A percentile compares a stretch with the other conserved stretches of the same genome.
phyloP scores from a whole-genome alignment of 2,797 vertebrate genomes.

The Bovichtus variegatus region DNA sequence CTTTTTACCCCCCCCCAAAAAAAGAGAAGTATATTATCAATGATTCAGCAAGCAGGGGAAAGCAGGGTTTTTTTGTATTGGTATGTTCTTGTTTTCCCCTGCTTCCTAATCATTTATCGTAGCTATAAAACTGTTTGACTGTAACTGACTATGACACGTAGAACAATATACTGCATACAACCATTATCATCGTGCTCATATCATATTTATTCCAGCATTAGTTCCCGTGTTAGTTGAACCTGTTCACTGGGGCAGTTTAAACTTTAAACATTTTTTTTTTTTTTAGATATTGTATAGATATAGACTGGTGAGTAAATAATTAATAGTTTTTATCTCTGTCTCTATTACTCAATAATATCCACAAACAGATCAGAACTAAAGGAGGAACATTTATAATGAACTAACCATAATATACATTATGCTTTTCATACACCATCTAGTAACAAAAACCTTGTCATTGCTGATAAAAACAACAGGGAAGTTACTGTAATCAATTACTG shows the following conservation, averaged over 20 bases:
- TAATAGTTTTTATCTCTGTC: neutral
- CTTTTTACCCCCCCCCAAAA: neutral
- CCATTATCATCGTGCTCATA: neutral
- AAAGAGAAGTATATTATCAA: neutral
- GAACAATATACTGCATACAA: neutral
- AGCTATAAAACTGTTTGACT: neutral
- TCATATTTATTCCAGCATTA: neutral
- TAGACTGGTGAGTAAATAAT: neutral
- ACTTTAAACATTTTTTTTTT: no score
- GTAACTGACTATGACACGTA: neutral
- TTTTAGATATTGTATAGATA: neutral
- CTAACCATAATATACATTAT: no score
- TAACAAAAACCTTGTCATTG: neutral
- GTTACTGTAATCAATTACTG: neutral
- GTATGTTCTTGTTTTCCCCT: neutral
- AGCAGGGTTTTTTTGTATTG: neutral
- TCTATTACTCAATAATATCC: neutral
- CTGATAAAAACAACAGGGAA: neutral
- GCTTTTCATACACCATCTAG: neutral
- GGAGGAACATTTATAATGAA: neutral
- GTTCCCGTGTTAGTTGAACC: neutral
- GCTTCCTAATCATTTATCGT: neutral
- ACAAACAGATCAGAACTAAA: neutral
- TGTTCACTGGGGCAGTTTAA: neutral
- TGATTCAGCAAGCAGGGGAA: neutral